These are phyloP conservation scores for Pegea sp. DNA, from an alignment of 23 tunicate species.

Conservation along the genomic window DNA sequence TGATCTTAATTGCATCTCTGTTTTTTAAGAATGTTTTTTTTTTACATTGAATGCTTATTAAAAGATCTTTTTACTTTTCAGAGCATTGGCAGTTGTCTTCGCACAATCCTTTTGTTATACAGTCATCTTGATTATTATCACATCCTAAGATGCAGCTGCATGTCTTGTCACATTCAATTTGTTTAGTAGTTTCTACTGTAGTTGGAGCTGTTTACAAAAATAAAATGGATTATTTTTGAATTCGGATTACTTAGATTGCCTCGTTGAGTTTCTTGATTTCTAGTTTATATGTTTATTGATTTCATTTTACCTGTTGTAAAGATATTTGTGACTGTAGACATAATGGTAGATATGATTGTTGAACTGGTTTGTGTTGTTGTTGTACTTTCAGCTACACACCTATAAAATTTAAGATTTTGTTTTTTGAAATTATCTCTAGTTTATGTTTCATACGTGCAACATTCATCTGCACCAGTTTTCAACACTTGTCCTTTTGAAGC, in stretches of 20 bases:
- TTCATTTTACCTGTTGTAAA: no score
- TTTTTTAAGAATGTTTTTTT: background rate
- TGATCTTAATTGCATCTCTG: conserved; percentile 24
- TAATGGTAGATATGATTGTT: no score
- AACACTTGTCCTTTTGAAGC: conserved; percentile 20
- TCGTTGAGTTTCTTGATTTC: no score
- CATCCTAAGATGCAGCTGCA: conserved; percentile 44
- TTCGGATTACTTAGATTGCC: no score
- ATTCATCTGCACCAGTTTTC: conserved; percentile 13
- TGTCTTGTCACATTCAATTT: conserved; percentile 9
- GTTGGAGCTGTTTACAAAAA: conserved; percentile 3
- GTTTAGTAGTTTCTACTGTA: conserved; percentile 8
- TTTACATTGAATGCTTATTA: no score
- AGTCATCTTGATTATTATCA: conserved; percentile 36
- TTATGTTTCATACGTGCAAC: conserved; percentile 94
- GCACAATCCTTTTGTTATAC: conserved; percentile 19
- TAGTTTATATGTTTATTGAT: no score
- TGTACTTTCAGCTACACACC: no score
- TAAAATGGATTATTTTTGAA: no score
- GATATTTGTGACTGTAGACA: no score
- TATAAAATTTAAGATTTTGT: no score
- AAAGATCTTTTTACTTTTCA: conserved; percentile 10
- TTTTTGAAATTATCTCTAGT: no score
- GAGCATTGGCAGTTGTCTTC: conserved; percentile 28
- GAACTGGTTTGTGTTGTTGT: no score